These are phyloP conservation scores for Chlamydotis undulata DNA, from an alignment of 2,113 vertebrate genomes.

Conservation along the genomic window DNA sequence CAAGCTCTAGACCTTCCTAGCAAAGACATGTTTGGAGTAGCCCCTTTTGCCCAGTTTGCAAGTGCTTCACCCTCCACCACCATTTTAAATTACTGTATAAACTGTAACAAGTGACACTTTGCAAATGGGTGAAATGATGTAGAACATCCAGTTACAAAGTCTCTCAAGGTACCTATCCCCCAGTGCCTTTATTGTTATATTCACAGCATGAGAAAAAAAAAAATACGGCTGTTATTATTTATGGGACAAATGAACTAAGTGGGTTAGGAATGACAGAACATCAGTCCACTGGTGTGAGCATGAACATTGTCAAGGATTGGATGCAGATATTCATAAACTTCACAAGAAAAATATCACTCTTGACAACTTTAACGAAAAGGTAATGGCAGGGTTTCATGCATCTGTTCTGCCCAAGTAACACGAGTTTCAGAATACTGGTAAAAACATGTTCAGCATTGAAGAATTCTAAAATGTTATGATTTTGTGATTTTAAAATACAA, in stretches of 20 bases:
- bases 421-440: neutral
- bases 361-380: neutral
- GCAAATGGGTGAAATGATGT: neutral
- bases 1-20: neutral
- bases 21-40: neutral
- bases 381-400: neutral
- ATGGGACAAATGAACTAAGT: neutral
- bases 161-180: neutral
- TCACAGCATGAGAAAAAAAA: neutral
- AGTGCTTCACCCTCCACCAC: neutral
- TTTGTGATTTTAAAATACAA: neutral
- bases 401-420: neutral
- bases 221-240: neutral
- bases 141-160: slow-evolving; percentile 25
- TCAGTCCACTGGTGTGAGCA: neutral
- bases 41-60: neutral
- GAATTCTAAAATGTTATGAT: neutral
- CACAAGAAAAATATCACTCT: neutral
- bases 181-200: neutral
- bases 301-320: neutral
- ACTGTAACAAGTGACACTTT: neutral
- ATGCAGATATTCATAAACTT: neutral
- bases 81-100: neutral
- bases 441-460: neutral
- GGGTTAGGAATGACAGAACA: neutral